These are phyloP conservation scores for Ctenodactylus gundi DNA, from an alignment of 2,113 vertebrate genomes.

Conservation along the genomic window DNA sequence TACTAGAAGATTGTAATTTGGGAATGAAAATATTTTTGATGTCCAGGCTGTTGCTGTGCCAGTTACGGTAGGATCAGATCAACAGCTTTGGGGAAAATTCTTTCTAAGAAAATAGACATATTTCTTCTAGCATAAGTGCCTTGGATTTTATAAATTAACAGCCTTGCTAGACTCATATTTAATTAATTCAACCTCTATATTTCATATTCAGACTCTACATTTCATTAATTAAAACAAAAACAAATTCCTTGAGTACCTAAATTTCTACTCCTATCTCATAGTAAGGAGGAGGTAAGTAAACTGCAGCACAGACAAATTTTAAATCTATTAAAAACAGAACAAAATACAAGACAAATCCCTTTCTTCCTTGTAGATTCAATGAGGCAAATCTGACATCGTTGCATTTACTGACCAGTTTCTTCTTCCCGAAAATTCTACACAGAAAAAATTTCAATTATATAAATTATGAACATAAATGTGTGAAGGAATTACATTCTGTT, in stretches of 20 bases:
- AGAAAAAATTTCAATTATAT: neutral
- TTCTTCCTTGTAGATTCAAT: neutral
- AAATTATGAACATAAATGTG: slow-evolving; percentile 1
- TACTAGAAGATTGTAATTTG: neutral
- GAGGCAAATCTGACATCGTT: neutral
- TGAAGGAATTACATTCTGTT: neutral
- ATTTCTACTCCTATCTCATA: neutral
- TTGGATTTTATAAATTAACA: neutral
- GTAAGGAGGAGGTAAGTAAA: neutral
- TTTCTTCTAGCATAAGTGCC: neutral
- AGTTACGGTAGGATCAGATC: neutral
- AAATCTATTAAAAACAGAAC: too few species aligned
- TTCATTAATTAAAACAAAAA: too few species aligned
- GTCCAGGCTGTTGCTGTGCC: neutral
- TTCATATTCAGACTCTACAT: too few species aligned
- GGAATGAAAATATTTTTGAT: neutral
- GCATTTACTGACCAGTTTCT: neutral
- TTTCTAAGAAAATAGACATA: neutral
- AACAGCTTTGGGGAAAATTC: slow-evolving; percentile 30
- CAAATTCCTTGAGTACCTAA: neutral
- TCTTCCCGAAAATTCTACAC: neutral
- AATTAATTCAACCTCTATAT: neutral
- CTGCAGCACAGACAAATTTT: neutral
- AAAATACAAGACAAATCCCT: too few species aligned
- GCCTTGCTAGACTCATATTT: neutral